phyloP scores from a whole-genome alignment of 2,113 vertebrate species.

The Oryctolagus cuniculus region mOryCun1.1 NC_091432.1:24477001-24477500 shows the following conservation, averaged over 20 bases:
- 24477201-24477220: slow-evolving; percentile 23
- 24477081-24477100: neutral
- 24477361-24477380: slow-evolving; percentile 44
- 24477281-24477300: slow-evolving; percentile 51
- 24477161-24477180: neutral
- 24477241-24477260: neutral
- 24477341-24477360: slow-evolving; percentile 25
- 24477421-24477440: neutral
- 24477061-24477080: neutral
- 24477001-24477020: neutral
- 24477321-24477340: slow-evolving; percentile 41
- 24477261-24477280: neutral
- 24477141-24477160: neutral
- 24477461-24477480: neutral
- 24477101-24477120: neutral
- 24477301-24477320: slow-evolving; percentile 15
- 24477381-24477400: neutral
- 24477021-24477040: neutral
- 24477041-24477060: neutral
- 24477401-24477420: neutral
- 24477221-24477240: slow-evolving; percentile 55
- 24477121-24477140: neutral
- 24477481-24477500: neutral
- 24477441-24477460: slow-evolving; percentile 33
- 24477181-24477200: slow-evolving; percentile 55